Conservation (phyloP, 2,888 invertebrate genomes). For the Megaustenia siamemsis region DNA sequence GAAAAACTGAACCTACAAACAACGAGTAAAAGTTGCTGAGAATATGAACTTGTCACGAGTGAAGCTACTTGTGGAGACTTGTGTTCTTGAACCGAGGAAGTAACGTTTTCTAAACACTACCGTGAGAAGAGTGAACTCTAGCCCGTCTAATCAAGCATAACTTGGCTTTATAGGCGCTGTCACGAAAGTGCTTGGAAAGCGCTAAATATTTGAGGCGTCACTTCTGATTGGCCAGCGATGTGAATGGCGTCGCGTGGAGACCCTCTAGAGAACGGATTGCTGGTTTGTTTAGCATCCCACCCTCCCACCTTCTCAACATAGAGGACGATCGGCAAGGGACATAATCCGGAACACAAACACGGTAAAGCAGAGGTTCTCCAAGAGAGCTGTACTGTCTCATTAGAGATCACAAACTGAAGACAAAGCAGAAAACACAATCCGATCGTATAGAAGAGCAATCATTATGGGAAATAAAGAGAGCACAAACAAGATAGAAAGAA, state of each 20-base stretch:
- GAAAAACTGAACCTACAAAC: too few relatives aligned
- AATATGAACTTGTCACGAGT: too few relatives aligned
- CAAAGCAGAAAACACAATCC: too few relatives aligned
- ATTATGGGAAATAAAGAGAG: too few relatives aligned
- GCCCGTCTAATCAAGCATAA: conserved; percentile 7
- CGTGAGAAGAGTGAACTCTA: background rate
- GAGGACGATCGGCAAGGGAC: background rate
- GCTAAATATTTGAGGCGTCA: conserved; percentile 18
- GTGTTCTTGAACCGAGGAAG: too few relatives aligned
- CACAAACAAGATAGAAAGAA: too few relatives aligned
- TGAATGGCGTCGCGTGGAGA: conserved; percentile 29
- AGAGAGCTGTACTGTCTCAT: too few relatives aligned
- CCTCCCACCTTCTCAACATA: conserved; percentile 16
- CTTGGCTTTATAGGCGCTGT: background rate
- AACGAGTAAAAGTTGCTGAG: too few relatives aligned
- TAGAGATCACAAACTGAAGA: too few relatives aligned
- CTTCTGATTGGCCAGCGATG: conserved; percentile 18
- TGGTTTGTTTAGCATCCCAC: background rate
- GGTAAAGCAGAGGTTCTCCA: too few relatives aligned
- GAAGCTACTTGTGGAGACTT: too few relatives aligned
- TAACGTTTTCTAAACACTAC: background rate
- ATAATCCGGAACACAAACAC: background rate
- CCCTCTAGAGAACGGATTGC: background rate
- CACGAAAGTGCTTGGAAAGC: background rate
- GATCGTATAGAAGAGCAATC: too few relatives aligned